Evolutionary conservation across 2,113 vertebrate genomes (phyloP).

Genomic region (Triplophysa siluroides): DNA sequence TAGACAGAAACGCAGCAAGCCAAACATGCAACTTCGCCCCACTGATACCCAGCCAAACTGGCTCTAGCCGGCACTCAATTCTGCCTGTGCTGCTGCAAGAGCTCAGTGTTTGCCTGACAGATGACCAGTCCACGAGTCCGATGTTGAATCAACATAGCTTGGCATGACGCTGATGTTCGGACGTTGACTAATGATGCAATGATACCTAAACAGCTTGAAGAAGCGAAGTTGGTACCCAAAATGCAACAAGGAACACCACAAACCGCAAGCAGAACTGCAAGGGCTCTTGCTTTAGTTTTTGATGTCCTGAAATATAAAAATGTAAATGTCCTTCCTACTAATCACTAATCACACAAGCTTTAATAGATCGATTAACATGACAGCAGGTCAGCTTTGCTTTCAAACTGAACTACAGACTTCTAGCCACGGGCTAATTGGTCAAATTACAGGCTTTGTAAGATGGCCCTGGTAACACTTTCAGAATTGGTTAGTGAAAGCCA

Average conservation of each 20-base stretch:
- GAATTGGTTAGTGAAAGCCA: constrained; percentile 51
- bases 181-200: constrained; percentile 32
- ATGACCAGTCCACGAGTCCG: constrained; percentile 41
- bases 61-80: constrained; percentile 34
- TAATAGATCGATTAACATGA: constrained; percentile 12
- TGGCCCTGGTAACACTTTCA: constrained; percentile 57
- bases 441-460: constrained; percentile 60
- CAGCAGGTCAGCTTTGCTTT: constrained; percentile 47
- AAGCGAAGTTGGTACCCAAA: background rate
- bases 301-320: no score
- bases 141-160: constrained; percentile 38
- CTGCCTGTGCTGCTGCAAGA: constrained; percentile 36
- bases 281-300: background rate
- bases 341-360: constrained; percentile 10
- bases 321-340: background rate
- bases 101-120: constrained; percentile 42
- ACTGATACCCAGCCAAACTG: constrained; percentile 51
- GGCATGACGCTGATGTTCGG: constrained; percentile 6
- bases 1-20: constrained; percentile 52
- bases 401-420: constrained; percentile 35
- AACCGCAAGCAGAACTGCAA: background rate
- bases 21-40: constrained; percentile 48
- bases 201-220: constrained; percentile 12
- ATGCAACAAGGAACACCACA: constrained; percentile 2
- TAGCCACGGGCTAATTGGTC: constrained; percentile 60